Evolutionary conservation across 2,113 vertebrate genomes (phyloP).

Genomic region (Xiphorhynchus elegans): DNA sequence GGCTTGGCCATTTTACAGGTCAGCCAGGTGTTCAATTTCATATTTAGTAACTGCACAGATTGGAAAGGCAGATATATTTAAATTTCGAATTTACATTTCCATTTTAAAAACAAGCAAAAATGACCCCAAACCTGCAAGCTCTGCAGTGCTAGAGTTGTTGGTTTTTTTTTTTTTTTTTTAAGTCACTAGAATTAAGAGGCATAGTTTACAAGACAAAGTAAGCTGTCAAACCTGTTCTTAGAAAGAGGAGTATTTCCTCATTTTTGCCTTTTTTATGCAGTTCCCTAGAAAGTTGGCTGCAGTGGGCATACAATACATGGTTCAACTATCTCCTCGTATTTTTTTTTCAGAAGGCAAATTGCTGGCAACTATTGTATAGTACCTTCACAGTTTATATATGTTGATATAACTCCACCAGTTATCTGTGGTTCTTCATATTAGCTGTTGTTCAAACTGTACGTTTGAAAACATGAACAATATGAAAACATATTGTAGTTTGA

Average conservation of each 20-base stretch:
- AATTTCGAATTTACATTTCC: not conserved
- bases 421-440: not conserved
- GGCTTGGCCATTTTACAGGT: not conserved
- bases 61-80: not conserved
- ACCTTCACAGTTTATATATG: not conserved
- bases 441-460: not conserved
- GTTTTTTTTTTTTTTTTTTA: not conserved
- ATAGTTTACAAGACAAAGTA: not conserved
- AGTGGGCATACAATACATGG: fast-evolving
- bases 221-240: not conserved
- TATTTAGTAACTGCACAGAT: not conserved
- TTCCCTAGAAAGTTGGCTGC: not conserved
- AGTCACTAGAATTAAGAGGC: not conserved
- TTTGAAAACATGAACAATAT: not conserved
- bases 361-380: not conserved
- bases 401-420: not conserved
- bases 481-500: not conserved
- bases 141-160: not conserved
- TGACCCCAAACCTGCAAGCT: not conserved
- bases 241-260: not conserved
- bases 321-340: not conserved
- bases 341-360: not conserved
- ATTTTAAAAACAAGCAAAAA: not conserved
- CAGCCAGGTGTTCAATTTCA: not conserved
- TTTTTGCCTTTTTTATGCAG: not conserved